Base-by-base conservation (phyloP, 2,113 vertebrate genomes). In the Pterocles burchelli region DNA sequence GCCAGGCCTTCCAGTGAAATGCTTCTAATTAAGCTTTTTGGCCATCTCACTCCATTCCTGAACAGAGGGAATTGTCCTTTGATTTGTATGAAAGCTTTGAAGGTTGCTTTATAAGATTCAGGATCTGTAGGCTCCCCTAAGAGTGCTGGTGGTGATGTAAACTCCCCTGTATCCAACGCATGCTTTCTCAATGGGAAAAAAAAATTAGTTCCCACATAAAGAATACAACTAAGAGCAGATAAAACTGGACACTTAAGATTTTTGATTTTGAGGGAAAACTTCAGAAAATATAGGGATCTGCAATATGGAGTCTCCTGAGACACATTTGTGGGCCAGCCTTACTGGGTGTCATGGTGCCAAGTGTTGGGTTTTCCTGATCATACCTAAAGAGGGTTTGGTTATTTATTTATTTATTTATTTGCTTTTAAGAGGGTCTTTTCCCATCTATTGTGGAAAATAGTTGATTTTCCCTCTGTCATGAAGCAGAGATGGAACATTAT, bases 21-120 rank as follows among this genome's bases (percentile, higher is more conserved):
- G 8, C 22, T 48, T 49, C 17, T 14, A 17, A 3, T 54, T 34
- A 46, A n/a, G n/a, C 7, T 51, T n/a, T 82, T 62, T 46, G 31
- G 18, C 31, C 41, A 4, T 12, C 41, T 63, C 1, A 0, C 31
- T 63, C 45, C 61, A 26, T 9, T 10, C 18, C 25, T 72, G 49
- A 55, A 36, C 24, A 48, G 21, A 81, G 12, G 17, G 33, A 46
- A 24, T 6, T 43, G 7, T 66, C 13, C 45, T 68, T 75, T 12
- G 16, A 31, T 65, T 68, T 66, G 18, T 29, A 45, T 1, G 1
- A 36, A 77, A 73, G 7, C 24, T 70, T 55, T 34, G 33, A 66
- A 26, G 8, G 59, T 59, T 0, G 0, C 54, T 76, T 18, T 38
- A 0, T 0, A 31, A 15, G 14, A 24, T n/a, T 41, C 11, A 11